Evolutionary conservation across 2,888 invertebrate genomes (phyloP).

Genomic region (Lasioglossum lativentre): DNA sequence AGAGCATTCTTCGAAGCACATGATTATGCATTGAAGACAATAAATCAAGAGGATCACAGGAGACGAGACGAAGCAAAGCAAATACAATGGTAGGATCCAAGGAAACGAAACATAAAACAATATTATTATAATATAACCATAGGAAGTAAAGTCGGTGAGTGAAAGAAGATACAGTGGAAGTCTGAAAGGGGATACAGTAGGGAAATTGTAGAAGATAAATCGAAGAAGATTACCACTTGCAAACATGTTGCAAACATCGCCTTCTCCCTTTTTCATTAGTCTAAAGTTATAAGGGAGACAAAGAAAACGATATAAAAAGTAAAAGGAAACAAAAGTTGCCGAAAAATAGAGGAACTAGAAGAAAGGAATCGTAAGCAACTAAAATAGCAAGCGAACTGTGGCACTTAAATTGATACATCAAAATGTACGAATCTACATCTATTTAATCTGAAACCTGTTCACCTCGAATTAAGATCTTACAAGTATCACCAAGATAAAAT

Average conservation of each 20-base stretch:
- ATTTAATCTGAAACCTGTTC: neutral
- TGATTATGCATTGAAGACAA: neutral
- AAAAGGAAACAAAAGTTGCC: neutral
- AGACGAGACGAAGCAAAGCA: neutral
- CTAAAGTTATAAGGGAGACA: neutral
- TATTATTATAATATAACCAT: neutral
- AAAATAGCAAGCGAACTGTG: neutral
- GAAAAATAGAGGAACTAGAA: neutral
- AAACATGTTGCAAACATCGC: too few relatives aligned
- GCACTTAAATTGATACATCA: neutral
- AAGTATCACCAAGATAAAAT: neutral
- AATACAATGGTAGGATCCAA: neutral
- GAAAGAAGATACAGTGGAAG: slow-evolving; percentile 1
- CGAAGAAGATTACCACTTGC: neutral
- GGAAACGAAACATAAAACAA: neutral
- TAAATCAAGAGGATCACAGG: neutral
- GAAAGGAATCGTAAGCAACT: neutral
- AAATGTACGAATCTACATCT: neutral
- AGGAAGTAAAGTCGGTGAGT: neutral
- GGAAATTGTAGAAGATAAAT: neutral
- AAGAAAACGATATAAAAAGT: neutral
- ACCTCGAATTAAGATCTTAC: neutral
- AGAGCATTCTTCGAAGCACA: neutral
- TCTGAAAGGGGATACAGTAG: neutral
- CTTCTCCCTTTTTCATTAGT: too few relatives aligned